Percentiles rank a stretch among this genome's conserved stretches.
These are phyloP conservation scores for Salvelinus namaycush DNA, from an alignment of 2,113 vertebrate species.

Conservation along the genomic window DNA sequence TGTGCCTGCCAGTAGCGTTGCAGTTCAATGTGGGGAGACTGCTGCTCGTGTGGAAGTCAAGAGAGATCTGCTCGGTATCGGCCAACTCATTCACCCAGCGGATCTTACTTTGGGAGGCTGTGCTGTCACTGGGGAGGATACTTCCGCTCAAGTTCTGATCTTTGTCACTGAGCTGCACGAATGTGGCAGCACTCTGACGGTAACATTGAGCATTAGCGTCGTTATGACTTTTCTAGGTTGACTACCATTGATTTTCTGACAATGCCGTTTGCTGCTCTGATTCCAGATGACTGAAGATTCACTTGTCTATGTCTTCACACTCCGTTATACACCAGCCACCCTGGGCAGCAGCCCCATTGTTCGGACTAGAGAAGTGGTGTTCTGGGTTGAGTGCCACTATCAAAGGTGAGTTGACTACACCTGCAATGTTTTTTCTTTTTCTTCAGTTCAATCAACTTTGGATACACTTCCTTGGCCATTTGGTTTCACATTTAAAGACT, in stretches of 20 bases:
- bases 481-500: not conserved
- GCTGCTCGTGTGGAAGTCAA: conserved; percentile 53
- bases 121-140: conserved; percentile 31
- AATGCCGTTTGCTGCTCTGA: not conserved
- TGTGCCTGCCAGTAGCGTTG: conserved; percentile 23
- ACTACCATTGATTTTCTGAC: not conserved
- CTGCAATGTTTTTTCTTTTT: too few relatives aligned
- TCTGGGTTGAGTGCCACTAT: conserved; percentile 65
- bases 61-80: conserved; percentile 59
- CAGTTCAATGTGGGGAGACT: conserved; percentile 37
- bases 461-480: not conserved
- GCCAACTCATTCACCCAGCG: conserved; percentile 27
- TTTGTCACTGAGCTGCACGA: conserved; percentile 59
- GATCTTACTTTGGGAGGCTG: conserved; percentile 61
- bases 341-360: conserved; percentile 40
- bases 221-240: not conserved
- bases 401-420: conserved; percentile 36
- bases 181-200: conserved; percentile 59
- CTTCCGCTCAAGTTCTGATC: conserved; percentile 32
- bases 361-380: conserved; percentile 19
- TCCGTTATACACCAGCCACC: conserved; percentile 50
- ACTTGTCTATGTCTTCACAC: conserved; percentile 57
- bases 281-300: conserved; percentile 59
- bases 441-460: too few relatives aligned
- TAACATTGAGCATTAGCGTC: conserved; percentile 11